Base-by-base conservation (phyloP, 2,888 invertebrate genomes). In the Acrobasis consociella region DNA sequence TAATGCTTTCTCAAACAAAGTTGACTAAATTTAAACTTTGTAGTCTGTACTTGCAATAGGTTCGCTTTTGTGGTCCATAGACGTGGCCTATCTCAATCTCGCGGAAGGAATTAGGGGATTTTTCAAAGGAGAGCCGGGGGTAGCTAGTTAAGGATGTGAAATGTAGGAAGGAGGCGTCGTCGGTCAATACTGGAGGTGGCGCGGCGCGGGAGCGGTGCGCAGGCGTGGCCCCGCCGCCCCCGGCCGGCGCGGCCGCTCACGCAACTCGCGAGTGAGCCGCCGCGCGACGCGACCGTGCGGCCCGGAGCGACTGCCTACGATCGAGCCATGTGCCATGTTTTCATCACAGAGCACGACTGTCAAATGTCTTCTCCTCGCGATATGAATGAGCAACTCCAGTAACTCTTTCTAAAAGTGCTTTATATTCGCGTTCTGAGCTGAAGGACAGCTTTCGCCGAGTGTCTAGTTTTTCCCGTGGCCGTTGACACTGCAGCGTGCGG, bases 111-210 rank as follows among this genome's bases (percentile, higher is more conserved):
- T 90, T 87, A 87, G 85, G 87, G 85, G 84, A 83, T 89, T 89
- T 89, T 89, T 89, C 83, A 86, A 90, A 88, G 89, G 85, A 86
- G 86, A 85, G 86, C 88, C 86, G 83, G 83, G 82, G 82, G 87
- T 87, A 84, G 84, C 87, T 89, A 87, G 91, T 89, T 91, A 92
- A 91, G 90, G 91, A 91, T 87, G 88, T 90, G 89, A 88, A 87
- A 85, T 85, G 88, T 90, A 86, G 87, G 86, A 89, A 89, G 88
- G 88, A 91, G 91, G 91, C 90, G 90, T 88, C 87, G 89, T 91
- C 89, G 91, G 91, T 92, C 91, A 91, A 92, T 92, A 92, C 91
- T 87, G 87, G 83, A 89, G 90, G 89, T 90, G 87, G 90, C 81
- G 89, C 87, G 85, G 89, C 73, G 88, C 83, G 87, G 84, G 83